These are phyloP conservation scores for Acleris literana DNA, from an alignment of 2,888 invertebrate genomes.

Conservation along the genomic window DNA sequence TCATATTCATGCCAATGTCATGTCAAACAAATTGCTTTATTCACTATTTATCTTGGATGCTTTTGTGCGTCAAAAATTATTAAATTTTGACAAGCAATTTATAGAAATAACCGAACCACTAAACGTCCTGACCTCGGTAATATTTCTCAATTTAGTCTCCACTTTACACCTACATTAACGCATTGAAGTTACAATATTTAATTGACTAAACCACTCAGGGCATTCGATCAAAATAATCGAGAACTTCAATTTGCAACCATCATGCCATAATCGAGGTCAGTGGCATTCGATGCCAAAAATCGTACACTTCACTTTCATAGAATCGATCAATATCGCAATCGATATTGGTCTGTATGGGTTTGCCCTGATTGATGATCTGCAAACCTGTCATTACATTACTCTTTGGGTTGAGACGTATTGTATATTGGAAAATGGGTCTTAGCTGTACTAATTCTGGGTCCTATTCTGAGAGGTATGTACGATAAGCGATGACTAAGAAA, in stretches of 20 bases:
- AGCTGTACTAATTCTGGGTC: not conserved
- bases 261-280: slow-evolving; percentile 26
- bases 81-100: not conserved
- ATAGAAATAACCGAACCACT: not conserved
- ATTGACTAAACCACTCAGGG: slow-evolving; percentile 22
- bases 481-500: not conserved
- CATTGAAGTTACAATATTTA: slow-evolving; percentile 12
- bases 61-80: not conserved
- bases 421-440: not conserved
- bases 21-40: too few relatives aligned
- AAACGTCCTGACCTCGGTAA: not conserved
- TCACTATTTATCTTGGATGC: too few relatives aligned
- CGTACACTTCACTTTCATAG: slow-evolving; percentile 18
- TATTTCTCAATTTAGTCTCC: slow-evolving; percentile 4
- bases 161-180: slow-evolving; percentile 7
- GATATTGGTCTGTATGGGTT: slow-evolving; percentile 12
- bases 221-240: slow-evolving; percentile 19
- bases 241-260: slow-evolving; percentile 20
- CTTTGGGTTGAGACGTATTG: not conserved
- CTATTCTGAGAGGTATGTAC: not conserved
- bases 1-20: too few relatives aligned
- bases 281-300: slow-evolving; percentile 24
- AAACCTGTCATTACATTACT: slow-evolving; percentile 11
- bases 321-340: slow-evolving; percentile 28
- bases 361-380: slow-evolving; percentile 23